phyloP scores from a whole-genome alignment of 2,888 invertebrate species.

The Acanthosepion pharaonis region DNA sequence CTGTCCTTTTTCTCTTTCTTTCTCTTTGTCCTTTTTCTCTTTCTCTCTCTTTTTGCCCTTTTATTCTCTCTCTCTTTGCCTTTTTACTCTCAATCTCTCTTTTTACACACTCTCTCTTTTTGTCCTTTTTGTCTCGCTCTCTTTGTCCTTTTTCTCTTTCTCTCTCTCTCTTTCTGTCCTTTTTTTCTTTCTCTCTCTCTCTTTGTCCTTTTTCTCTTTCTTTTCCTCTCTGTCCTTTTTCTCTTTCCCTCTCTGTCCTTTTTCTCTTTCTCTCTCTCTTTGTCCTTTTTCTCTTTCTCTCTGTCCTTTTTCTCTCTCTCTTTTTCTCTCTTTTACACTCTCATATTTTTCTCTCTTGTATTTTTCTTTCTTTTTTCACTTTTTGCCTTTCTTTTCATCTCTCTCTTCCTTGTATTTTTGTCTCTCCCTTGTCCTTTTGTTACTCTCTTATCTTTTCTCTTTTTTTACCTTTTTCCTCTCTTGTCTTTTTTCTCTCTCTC shows the following conservation, averaged over 20 bases:
- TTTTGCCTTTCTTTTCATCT: neutral
- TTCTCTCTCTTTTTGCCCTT: too few species aligned
- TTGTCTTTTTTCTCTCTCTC: neutral
- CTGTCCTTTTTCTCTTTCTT: too few species aligned
- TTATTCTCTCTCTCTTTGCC: too few species aligned
- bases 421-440: neutral
- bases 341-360: neutral
- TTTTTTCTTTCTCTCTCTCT: too few species aligned
- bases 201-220: neutral
- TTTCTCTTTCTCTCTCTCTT: neutral
- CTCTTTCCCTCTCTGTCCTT: neutral
- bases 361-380: neutral
- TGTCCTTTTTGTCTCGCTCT: neutral
- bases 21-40: too few species aligned
- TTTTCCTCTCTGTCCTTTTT: too few species aligned
- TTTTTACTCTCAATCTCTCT: too few species aligned
- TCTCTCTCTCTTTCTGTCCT: neutral
- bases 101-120: too few species aligned
- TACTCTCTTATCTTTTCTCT: too few species aligned
- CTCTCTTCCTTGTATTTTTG: neutral
- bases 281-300: neutral
- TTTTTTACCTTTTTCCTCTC: neutral
- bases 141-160: neutral
- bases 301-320: neutral
- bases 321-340: fast-evolving